A percentile compares a stretch with the other conserved stretches of the same genome.
phyloP scores from a whole-genome alignment of 1,140 invertebrate species.

The Holotrichia oblita region DNA sequence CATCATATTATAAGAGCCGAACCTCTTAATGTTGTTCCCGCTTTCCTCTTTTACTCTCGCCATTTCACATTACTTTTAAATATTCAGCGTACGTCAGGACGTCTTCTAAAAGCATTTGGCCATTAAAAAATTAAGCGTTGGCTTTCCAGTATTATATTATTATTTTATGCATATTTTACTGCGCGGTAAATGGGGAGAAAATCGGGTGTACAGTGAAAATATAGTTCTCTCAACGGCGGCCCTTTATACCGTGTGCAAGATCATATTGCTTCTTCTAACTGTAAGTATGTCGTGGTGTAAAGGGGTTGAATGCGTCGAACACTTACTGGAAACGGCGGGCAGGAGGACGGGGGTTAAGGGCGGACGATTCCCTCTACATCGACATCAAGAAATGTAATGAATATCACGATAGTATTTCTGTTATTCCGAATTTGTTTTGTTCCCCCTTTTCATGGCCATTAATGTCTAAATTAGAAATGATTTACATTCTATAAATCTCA shows the following conservation, averaged over 20 bases:
- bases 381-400: background rate
- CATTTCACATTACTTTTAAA: conserved; percentile 58
- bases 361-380: background rate
- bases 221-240: conserved; percentile 24
- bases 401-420: conserved; percentile 29
- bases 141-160: conserved; percentile 58
- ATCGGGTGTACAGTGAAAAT: conserved; percentile 31
- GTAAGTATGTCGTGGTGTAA: background rate
- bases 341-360: background rate
- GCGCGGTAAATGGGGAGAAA: conserved; percentile 53
- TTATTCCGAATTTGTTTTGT: background rate
- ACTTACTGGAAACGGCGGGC: no score
- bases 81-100: conserved; percentile 59
- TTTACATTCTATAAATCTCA: background rate
- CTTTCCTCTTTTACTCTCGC: conserved; percentile 28
- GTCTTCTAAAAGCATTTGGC: conserved; percentile 62
- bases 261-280: conserved; percentile 17
- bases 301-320: no score
- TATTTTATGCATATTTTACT: conserved; percentile 61
- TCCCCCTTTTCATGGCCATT: background rate
- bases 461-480: conserved; percentile 18
- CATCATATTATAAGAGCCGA: background rate
- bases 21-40: conserved; percentile 29
- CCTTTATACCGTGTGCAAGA: conserved; percentile 16
- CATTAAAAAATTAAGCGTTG: conserved; percentile 62